A percentile compares a stretch with the other conserved stretches of the same genome.
phyloP scores from a whole-genome alignment of 2,797 vertebrate species.

The Pelochelys cantorii region DNA sequence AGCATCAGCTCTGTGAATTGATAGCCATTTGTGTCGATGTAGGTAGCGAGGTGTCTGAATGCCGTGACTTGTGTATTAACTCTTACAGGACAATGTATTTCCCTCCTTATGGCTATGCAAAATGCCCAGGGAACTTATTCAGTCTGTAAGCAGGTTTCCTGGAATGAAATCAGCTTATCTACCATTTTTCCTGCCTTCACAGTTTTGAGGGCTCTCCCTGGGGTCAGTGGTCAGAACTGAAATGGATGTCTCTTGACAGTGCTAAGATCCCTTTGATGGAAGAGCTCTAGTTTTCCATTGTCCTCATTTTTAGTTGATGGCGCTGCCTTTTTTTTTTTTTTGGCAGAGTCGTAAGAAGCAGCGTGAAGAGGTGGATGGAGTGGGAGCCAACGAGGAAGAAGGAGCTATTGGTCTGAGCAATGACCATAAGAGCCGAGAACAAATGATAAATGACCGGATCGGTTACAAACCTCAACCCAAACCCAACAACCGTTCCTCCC shows the following conservation, averaged over 20 bases:
- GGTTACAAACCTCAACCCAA: conserved; percentile 96
- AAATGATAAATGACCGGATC: conserved; percentile 94
- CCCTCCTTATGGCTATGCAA: neutral
- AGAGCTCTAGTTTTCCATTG: neutral
- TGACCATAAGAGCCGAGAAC: conserved; percentile 88
- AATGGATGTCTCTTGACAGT: neutral
- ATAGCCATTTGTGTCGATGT: neutral
- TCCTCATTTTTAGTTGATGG: neutral
- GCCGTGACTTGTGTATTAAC: neutral
- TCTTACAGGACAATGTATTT: neutral
- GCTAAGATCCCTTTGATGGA: neutral
- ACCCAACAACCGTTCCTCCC: conserved; percentile 87
- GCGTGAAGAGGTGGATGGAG: conserved; percentile 88
- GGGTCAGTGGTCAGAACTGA: neutral
- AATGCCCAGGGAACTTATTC: neutral
- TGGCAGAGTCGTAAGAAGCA: conserved; percentile 91
- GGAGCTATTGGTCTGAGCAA: conserved; percentile 80
- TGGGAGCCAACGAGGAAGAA: conserved; percentile 81
- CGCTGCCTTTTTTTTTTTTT: conserved; percentile 10
- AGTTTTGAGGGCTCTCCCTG: neutral
- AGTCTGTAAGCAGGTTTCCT: neutral
- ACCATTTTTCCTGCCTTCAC: neutral
- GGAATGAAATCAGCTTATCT: neutral
- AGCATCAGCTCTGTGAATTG: neutral
- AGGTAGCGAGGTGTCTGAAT: neutral